A percentile compares a stretch with the other conserved stretches of the same genome.
phyloP scores from a whole-genome alignment of 2,888 invertebrate species.

The Tyria jacobaeae region DNA sequence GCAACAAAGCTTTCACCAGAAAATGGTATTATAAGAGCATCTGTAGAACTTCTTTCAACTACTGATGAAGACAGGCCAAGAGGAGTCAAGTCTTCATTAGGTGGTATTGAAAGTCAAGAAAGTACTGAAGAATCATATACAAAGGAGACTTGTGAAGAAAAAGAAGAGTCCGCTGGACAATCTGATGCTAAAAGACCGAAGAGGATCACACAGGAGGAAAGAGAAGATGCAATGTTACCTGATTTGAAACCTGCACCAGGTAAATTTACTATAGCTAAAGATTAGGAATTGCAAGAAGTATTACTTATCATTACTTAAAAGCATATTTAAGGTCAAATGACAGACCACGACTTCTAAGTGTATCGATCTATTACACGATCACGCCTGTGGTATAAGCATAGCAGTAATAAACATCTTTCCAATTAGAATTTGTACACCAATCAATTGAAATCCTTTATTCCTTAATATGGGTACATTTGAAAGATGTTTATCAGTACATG shows the following conservation, averaged over 20 bases:
- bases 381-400: no score
- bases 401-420: no score
- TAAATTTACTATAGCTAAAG: slow-evolving; percentile 31
- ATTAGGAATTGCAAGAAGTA: no score
- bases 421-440: no score
- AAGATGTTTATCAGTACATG: no score
- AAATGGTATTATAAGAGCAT: slow-evolving; percentile 92
- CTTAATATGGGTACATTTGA: no score
- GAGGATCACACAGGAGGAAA: slow-evolving; percentile 83
- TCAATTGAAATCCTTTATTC: no score
- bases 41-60: slow-evolving; percentile 91
- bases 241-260: slow-evolving; percentile 91
- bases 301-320: no score
- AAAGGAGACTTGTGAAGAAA: slow-evolving; percentile 43
- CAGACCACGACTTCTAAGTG: no score
- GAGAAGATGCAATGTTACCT: slow-evolving; percentile 92
- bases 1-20: slow-evolving; percentile 89
- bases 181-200: slow-evolving; percentile 74
- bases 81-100: slow-evolving; percentile 73
- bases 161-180: slow-evolving; percentile 72
- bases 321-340: no score
- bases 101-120: slow-evolving; percentile 54
- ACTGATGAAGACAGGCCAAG: slow-evolving; percentile 90
- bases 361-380: no score
- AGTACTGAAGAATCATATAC: slow-evolving; percentile 44